Percentiles rank a stretch among this genome's conserved stretches.
Evolutionary conservation across 2,888 invertebrate species (phyloP).

Genomic region (Linyphia triangularis): DNA sequence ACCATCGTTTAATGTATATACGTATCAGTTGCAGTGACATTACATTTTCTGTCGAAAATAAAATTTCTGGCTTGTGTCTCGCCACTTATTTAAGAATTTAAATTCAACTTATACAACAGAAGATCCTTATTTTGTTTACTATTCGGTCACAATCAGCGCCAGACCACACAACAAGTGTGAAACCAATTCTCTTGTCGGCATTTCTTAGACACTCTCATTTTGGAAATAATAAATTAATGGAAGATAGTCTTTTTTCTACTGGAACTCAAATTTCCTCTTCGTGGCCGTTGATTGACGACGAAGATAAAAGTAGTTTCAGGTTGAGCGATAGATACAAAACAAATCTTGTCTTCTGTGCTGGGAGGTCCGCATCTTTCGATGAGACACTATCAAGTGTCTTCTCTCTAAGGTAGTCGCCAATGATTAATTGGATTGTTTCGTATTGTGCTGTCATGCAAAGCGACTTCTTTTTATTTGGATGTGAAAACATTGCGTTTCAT

Average conservation of each 20-base stretch:
- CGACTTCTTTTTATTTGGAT: background rate
- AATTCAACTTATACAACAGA: too few species aligned
- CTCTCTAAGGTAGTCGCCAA: background rate
- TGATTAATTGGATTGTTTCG: background rate
- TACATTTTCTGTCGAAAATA: too few species aligned
- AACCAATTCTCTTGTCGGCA: background rate
- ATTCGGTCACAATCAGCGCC: background rate
- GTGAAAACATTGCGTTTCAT: background rate
- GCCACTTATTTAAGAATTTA: too few species aligned
- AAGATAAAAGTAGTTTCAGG: background rate
- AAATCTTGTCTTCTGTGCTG: background rate
- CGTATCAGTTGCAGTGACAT: too few species aligned
- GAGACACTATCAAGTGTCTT: background rate
- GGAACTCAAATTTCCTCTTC: background rate
- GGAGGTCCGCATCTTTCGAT: slow-evolving; percentile 20
- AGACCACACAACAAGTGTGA: background rate
- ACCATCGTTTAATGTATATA: too few species aligned
- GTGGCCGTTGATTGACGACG: background rate
- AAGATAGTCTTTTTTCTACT: background rate
- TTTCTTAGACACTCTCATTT: background rate
- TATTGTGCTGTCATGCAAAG: background rate
- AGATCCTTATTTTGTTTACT: too few species aligned
- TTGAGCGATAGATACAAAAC: background rate
- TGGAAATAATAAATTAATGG: background rate
- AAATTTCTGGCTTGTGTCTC: too few species aligned